Conservation (phyloP, 2,797 vertebrate species). For the Poeciliopsis turneri region DNA sequence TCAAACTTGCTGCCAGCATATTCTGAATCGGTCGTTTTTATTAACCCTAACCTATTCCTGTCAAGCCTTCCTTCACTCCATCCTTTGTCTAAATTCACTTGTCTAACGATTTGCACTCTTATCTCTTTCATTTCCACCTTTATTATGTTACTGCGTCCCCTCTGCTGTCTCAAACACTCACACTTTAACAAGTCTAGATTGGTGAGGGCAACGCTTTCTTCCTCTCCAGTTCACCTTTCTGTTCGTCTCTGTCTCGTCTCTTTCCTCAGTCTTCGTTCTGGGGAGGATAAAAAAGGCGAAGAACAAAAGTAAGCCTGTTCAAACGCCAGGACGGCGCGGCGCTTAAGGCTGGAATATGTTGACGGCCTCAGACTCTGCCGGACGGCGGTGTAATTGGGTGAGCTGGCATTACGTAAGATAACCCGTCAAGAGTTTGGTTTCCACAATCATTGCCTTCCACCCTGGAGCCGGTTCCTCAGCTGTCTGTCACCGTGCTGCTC, state of each 20-base stretch:
- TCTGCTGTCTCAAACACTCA: constrained; percentile 43
- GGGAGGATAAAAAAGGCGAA: not conserved
- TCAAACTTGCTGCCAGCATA: constrained; percentile 36
- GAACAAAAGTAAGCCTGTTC: not conserved
- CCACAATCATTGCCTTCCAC: not conserved
- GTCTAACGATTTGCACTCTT: constrained; percentile 5
- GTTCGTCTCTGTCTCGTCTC: constrained; percentile 1
- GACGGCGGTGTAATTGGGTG: not conserved
- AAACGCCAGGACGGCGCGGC: not conserved
- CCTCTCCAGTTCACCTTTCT: constrained; percentile 2
- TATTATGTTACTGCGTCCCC: constrained; percentile 29
- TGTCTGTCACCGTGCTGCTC: not conserved
- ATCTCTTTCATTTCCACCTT: constrained; percentile 24
- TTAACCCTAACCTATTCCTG: constrained; percentile 8
- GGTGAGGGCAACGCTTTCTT: constrained; percentile 10
- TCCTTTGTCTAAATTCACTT: not conserved
- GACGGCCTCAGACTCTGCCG: not conserved
- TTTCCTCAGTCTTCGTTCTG: not conserved
- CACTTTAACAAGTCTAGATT: not conserved
- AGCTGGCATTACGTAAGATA: not conserved
- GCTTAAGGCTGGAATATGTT: not conserved
- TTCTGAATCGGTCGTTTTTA: not conserved
- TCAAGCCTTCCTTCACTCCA: not conserved
- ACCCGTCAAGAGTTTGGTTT: not conserved
- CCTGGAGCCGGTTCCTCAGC: constrained; percentile 1